Percentiles rank a stretch among this genome's conserved stretches.
Evolutionary conservation across 2,113 vertebrate genomes (phyloP).

Genomic region (chimpanzee (Pan troglodytes)): DNA sequence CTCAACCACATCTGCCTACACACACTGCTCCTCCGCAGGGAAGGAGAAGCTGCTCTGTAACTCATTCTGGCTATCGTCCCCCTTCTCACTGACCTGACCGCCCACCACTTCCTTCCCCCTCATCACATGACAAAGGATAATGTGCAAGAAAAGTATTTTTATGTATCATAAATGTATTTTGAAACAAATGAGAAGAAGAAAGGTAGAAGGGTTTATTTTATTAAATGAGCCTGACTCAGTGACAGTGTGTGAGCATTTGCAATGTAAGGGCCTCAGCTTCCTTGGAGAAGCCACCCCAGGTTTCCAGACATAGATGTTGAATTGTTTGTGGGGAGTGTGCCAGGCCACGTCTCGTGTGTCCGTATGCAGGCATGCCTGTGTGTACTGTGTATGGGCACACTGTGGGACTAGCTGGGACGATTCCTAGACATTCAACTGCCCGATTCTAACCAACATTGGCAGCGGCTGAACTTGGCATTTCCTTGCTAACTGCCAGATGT

Average conservation of each 20-base stretch:
- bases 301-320: neutral
- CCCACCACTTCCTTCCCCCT: neutral
- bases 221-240: constrained; percentile 78
- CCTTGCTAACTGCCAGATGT: constrained; percentile 12
- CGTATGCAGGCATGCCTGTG: rapidly evolving
- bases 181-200: constrained; percentile 68
- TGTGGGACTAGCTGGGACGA: neutral
- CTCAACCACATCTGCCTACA: neutral
- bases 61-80: constrained; percentile 32
- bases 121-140: constrained; percentile 53
- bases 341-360: neutral
- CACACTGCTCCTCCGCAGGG: neutral
- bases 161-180: constrained; percentile 86
- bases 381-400: neutral
- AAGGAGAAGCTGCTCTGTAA: constrained; percentile 47
- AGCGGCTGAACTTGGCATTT: constrained; percentile 1
- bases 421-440: neutral
- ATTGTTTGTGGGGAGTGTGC: neutral
- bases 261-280: constrained; percentile 60
- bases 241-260: constrained; percentile 74
- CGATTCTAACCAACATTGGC: neutral
- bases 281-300: constrained; percentile 61
- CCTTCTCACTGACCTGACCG: neutral
- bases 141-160: constrained; percentile 83
- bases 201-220: constrained; percentile 81